These are phyloP conservation scores for Erythrolamprus reginae DNA, from an alignment of 2,113 vertebrate genomes.

Conservation along the genomic window DNA sequence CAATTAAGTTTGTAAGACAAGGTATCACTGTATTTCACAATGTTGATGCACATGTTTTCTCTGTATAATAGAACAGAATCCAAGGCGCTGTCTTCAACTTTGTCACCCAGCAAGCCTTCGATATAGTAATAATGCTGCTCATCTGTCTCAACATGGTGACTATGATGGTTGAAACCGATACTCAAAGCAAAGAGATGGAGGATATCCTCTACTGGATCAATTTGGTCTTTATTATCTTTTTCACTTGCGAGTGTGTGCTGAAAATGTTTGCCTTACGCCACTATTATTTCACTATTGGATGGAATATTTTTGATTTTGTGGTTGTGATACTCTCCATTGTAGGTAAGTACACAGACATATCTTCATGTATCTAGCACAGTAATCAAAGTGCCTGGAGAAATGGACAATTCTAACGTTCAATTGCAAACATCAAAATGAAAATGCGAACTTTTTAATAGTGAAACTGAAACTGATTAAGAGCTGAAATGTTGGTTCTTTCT, in stretches of 20 bases:
- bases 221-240: conserved; percentile 94
- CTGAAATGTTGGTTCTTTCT: neutral
- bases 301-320: conserved; percentile 99
- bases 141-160: conserved; percentile 99
- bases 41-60: neutral
- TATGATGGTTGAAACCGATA: conserved; percentile 99
- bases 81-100: conserved; percentile 96
- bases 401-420: neutral
- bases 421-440: neutral
- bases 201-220: conserved; percentile 96
- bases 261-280: conserved; percentile 95
- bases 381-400: neutral
- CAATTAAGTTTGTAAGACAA: too few species aligned
- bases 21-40: neutral
- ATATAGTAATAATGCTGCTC: conserved; percentile 98
- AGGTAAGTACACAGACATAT: conserved; percentile 75
- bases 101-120: conserved; percentile 97
- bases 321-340: conserved; percentile 98
- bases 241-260: conserved; percentile 94
- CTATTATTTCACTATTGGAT: conserved; percentile 97
- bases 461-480: neutral
- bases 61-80: conserved; percentile 79
- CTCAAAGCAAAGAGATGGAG: conserved; percentile 89
- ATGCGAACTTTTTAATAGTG: neutral
- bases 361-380: neutral